A percentile compares a stretch with the other conserved stretches of the same genome.
Evolutionary conservation across 1,140 invertebrate genomes (phyloP).

Genomic region (Sarcophaga peregrina): DNA sequence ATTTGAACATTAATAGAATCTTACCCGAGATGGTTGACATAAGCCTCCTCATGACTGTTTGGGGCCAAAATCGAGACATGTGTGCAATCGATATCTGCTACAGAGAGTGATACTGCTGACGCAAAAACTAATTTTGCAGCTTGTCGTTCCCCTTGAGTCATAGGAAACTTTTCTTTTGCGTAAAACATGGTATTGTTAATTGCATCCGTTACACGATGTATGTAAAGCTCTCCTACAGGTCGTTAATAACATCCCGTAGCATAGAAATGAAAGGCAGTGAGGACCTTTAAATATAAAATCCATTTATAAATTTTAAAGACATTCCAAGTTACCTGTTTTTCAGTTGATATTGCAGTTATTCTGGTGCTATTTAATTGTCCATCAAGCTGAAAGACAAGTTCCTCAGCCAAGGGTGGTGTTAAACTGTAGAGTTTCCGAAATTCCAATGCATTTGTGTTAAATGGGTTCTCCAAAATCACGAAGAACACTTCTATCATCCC

Average conservation of each 20-base stretch:
- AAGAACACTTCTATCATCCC: background rate
- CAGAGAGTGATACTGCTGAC: background rate
- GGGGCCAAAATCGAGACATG: constrained; percentile 18
- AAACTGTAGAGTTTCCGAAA: background rate
- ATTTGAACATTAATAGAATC: constrained; percentile 23
- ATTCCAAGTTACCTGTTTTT: background rate
- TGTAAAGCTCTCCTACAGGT: background rate
- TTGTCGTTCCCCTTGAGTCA: too few relatives aligned
- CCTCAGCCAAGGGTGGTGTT: background rate
- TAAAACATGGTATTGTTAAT: background rate
- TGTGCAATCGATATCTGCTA: constrained; percentile 3
- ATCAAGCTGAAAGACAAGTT: background rate
- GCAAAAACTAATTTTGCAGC: background rate
- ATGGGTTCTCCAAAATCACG: constrained; percentile 3
- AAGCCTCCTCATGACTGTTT: constrained; percentile 17
- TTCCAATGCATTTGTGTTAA: background rate
- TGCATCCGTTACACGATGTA: constrained; percentile 10
- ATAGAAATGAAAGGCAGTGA: background rate
- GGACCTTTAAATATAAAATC: background rate
- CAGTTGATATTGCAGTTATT: background rate
- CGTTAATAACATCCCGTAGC: background rate
- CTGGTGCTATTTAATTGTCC: background rate
- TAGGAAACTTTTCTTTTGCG: background rate
- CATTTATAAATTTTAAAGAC: background rate
- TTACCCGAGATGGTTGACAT: constrained; percentile 1